Percentiles rank a stretch among this genome's conserved stretches.
Evolutionary conservation across 1,140 invertebrate species (phyloP).

Genomic region (Neocloeon triangulifer): DNA sequence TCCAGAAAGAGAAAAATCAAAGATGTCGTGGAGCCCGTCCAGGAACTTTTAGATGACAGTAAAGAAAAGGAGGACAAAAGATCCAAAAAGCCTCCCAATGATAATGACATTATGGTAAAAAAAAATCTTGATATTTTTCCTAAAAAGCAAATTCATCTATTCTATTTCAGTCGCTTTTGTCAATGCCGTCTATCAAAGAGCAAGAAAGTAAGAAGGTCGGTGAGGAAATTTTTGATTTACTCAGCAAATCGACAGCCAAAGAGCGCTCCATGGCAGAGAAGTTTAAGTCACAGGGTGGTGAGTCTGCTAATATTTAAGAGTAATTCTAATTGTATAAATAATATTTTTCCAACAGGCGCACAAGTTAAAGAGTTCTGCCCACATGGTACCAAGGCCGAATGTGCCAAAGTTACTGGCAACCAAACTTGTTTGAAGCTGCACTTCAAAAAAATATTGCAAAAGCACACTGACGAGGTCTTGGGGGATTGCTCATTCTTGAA

Average conservation of each 20-base stretch:
- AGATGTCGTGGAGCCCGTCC: slow-evolving; percentile 14
- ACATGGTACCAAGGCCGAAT: slow-evolving; percentile 81
- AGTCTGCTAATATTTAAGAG: too few species aligned
- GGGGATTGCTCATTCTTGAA: slow-evolving; percentile 96
- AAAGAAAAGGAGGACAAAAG: slow-evolving; percentile 10
- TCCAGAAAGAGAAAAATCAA: slow-evolving; percentile 7
- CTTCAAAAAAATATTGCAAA: slow-evolving; percentile 93
- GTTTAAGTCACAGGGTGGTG: slow-evolving; percentile 82
- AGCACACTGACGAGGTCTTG: slow-evolving; percentile 85
- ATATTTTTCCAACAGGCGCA: slow-evolving; percentile 25
- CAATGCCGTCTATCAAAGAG: slow-evolving; percentile 82
- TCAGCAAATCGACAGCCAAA: slow-evolving; percentile 90
- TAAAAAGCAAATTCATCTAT: background rate
- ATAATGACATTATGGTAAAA: slow-evolving; percentile 39
- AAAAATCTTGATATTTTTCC: background rate
- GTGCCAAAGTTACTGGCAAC: slow-evolving; percentile 35
- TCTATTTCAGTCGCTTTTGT: slow-evolving; percentile 48
- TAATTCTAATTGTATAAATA: background rate
- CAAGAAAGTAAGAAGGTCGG: slow-evolving; percentile 88
- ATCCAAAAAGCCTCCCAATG: slow-evolving; percentile 23
- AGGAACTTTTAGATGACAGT: slow-evolving; percentile 12
- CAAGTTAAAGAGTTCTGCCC: slow-evolving; percentile 94
- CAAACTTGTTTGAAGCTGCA: slow-evolving; percentile 89
- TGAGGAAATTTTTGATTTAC: slow-evolving; percentile 82
- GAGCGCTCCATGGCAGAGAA: slow-evolving; percentile 81